Percentiles rank a stretch among this genome's conserved stretches.
These are phyloP conservation scores for Chrysina gloriosa DNA, from an alignment of 2,888 invertebrate species.

Conservation along the genomic window DNA sequence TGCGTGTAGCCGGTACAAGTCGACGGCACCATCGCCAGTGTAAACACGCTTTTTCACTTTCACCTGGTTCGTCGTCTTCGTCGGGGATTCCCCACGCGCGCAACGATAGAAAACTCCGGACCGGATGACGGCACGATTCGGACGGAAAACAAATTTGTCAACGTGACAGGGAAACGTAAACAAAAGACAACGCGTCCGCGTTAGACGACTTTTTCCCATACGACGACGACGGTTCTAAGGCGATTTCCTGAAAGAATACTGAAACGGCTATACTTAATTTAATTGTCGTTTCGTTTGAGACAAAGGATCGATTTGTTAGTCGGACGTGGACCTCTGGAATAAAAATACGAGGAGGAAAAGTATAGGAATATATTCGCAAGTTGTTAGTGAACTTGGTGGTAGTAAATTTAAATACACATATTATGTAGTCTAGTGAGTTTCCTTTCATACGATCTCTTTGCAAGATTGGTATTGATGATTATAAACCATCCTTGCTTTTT, in stretches of 20 bases:
- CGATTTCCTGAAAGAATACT: conserved; percentile 30
- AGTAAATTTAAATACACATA: too few relatives aligned
- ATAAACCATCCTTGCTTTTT: too few relatives aligned
- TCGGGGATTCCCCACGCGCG: conserved; percentile 40
- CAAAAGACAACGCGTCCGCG: background rate
- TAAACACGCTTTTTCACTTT: conserved; percentile 47
- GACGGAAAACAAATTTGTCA: conserved; percentile 61
- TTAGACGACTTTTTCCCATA: background rate
- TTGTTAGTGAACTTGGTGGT: too few relatives aligned
- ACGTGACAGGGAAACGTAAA: conserved; percentile 51
- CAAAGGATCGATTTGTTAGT: conserved; percentile 23
- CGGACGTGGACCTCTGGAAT: background rate
- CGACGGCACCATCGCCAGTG: conserved; percentile 42
- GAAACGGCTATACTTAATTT: conserved; percentile 12
- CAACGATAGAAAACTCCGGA: conserved; percentile 45
- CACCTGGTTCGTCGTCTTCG: conserved; percentile 26
- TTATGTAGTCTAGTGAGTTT: too few relatives aligned
- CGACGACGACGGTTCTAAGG: background rate
- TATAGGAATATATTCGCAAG: too few relatives aligned
- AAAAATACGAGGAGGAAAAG: too few relatives aligned
- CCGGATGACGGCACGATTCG: conserved; percentile 47
- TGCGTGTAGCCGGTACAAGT: conserved; percentile 43
- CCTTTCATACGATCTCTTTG: too few relatives aligned
- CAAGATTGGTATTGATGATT: too few relatives aligned
- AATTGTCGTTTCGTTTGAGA: conserved; percentile 15